A percentile compares a stretch with the other conserved stretches of the same genome.
Evolutionary conservation across 2,888 invertebrate genomes (phyloP).

Genomic region (Emesis russula): DNA sequence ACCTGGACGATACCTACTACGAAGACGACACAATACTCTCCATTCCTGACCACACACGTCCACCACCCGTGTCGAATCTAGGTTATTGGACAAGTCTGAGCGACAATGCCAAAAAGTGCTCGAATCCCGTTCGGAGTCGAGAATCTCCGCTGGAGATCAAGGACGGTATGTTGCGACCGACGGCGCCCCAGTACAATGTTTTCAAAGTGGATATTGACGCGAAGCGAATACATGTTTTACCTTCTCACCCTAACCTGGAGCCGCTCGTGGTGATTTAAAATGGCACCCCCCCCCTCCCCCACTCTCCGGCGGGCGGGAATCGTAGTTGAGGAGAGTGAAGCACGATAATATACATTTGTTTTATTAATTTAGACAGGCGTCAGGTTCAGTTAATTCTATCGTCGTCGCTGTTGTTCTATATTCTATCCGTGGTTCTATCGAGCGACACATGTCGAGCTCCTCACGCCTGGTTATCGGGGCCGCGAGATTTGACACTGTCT

Average conservation of each 20-base stretch:
- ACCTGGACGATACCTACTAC: slow-evolving; percentile 3
- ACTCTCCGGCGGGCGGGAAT: too few relatives aligned
- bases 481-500: too few relatives aligned
- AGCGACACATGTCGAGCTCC: too few relatives aligned
- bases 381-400: too few relatives aligned
- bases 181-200: slow-evolving; percentile 4
- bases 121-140: slow-evolving; percentile 3
- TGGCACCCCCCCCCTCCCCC: too few relatives aligned
- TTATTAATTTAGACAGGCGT: too few relatives aligned
- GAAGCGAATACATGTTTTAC: slow-evolving; percentile 11
- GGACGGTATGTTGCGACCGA: slow-evolving; percentile 1
- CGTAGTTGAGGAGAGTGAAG: too few relatives aligned
- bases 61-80: neutral
- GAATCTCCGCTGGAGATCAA: slow-evolving; percentile 13
- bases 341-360: too few relatives aligned
- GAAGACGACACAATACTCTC: slow-evolving; percentile 12
- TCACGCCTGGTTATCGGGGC: too few relatives aligned
- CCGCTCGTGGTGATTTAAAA: slow-evolving; percentile 25
- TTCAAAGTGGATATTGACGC: slow-evolving; percentile 5
- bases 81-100: neutral
- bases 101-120: slow-evolving; percentile 16
- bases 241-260: slow-evolving; percentile 12
- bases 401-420: too few relatives aligned
- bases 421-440: too few relatives aligned
- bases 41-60: slow-evolving; percentile 6